Conservation (phyloP, 2,113 vertebrate genomes). For the Noctilio leporinus region DNA sequence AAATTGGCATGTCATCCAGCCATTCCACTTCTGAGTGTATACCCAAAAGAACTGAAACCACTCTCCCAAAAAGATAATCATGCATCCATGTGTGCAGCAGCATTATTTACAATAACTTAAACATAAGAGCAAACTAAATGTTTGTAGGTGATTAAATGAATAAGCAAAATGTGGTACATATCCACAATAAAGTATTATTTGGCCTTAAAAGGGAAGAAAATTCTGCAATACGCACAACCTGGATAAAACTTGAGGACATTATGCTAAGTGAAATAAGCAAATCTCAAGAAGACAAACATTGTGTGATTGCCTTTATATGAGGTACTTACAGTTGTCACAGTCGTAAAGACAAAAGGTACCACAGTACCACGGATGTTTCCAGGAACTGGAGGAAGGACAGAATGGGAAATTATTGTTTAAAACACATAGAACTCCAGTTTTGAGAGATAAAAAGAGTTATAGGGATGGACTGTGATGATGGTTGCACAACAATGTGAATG, state of each 20-base stretch:
- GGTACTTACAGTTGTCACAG: neutral
- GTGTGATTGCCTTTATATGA: neutral
- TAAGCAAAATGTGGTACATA: neutral
- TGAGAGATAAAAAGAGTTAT: neutral
- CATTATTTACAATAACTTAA: neutral
- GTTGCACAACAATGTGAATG: neutral
- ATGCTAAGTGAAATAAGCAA: conserved; percentile 1
- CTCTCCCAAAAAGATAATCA: neutral
- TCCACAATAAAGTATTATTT: neutral
- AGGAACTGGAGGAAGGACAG: neutral
- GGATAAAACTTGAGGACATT: neutral
- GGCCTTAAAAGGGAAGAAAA: neutral
- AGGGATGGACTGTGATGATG: neutral
- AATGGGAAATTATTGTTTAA: neutral
- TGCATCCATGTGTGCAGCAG: neutral
- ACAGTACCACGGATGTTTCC: neutral
- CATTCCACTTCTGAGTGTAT: neutral
- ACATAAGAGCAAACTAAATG: neutral
- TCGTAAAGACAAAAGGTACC: neutral
- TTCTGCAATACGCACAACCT: neutral
- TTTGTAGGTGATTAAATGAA: neutral
- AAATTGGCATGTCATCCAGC: neutral
- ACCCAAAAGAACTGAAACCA: neutral
- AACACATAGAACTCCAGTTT: neutral
- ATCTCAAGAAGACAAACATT: neutral